Conservation (phyloP, 2,797 vertebrate genomes). For the Gymnocypris eckloni region DNA sequence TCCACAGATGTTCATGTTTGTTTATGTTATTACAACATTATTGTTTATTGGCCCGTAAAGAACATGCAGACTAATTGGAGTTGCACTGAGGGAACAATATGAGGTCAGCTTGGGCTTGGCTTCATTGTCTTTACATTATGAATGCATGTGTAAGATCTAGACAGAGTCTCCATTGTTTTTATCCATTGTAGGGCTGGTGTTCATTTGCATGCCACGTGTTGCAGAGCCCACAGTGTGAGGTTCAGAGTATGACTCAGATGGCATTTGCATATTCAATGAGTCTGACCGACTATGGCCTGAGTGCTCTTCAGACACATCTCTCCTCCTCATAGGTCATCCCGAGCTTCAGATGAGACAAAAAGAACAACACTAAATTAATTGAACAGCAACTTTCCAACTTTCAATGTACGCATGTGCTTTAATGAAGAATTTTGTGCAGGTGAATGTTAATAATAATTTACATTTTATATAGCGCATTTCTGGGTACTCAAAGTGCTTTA, state of each 20-base stretch:
- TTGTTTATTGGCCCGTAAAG: constrained; percentile 4
- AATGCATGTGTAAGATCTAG: constrained; percentile 19
- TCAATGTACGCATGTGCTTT: neutral
- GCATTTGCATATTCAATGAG: constrained; percentile 62
- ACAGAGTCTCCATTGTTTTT: constrained; percentile 44
- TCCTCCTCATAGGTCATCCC: constrained; percentile 10
- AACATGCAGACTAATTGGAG: constrained; percentile 3
- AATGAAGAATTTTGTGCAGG: neutral
- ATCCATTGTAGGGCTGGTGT: constrained; percentile 49
- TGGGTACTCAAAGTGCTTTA: no score
- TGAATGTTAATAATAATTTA: neutral
- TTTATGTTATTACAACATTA: neutral
- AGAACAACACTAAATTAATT: neutral
- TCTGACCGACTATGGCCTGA: constrained; percentile 29
- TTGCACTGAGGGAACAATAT: neutral
- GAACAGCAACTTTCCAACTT: neutral
- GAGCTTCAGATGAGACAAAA: neutral
- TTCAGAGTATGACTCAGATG: constrained; percentile 51
- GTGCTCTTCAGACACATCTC: constrained; percentile 22
- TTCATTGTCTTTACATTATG: constrained; percentile 11
- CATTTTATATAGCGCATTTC: no score
- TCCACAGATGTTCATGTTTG: constrained; percentile 17
- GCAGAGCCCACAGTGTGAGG: constrained; percentile 29
- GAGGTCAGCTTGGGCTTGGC: constrained; percentile 17
- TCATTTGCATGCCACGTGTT: constrained; percentile 59